Base-by-base conservation (phyloP, 2,888 invertebrate genomes). In the Pycnomerus fuliginosus region DNA sequence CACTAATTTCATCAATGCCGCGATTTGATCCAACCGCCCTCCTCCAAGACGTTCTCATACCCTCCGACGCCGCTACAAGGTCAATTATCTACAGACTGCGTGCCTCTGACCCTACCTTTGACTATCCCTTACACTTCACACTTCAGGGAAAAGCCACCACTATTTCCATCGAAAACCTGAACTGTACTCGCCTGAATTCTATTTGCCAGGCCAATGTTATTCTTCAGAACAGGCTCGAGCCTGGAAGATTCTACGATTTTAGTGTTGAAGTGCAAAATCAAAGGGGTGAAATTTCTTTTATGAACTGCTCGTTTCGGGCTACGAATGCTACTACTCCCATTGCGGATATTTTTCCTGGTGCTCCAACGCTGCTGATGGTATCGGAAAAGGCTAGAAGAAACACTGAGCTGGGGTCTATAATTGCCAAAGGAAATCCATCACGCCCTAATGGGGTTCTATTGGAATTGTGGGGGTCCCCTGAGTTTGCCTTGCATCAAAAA, bases 121-220 rank as follows among this genome's bases (percentile, higher is more conserved):
- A 90, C 73, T 91, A 90, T 73, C 92, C 92, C 44, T 74, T 92
- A 59, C 78, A 82, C 56, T 92, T 92, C 74, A 85, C 87, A 61
- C 80, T 44, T 3, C 24, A 17, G 70, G 82, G 84, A 63, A 83
- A 88, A 56, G 83, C 84, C 50, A 82, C 87, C 43, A 83, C 88
- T 20, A 83, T 91, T 52, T 80, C 84, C 57, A 79, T 91, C 52
- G 87, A 90, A 67, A 83, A 85, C 56, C 79, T 92, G 44, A 89
- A 90, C 31, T 92, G 92, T 75, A 86, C 87, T 44, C 80, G 85
- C 55, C 88, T 89, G 74, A 89, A 91, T 75, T 89, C 89, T 35
- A 85, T 90, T 60, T 92, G 92, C 73, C 90, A 91, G 71, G 91
- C 91, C 41, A 91, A 92, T 72, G 85, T 93, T 57, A 80, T 90